Evolutionary conservation across 2,888 invertebrate genomes (phyloP), one percentile per base, ranked within the genome.

Genomic region (Aphodius sticticus): DNA sequence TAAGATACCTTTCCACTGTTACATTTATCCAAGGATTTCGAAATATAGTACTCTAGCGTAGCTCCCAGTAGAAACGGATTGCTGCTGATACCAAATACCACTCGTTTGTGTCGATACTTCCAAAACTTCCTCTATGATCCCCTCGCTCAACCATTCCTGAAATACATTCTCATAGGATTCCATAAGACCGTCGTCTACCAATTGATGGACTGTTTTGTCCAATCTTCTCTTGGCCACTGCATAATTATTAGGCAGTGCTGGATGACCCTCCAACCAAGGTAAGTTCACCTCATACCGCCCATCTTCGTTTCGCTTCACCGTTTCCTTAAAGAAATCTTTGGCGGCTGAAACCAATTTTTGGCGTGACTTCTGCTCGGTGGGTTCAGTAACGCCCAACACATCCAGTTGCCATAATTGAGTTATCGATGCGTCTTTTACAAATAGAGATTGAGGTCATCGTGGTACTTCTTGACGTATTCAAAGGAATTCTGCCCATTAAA

Each of bases 331-430:
- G 72, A 84, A 78, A 6, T 85, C 77, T 78, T 81, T 84, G 0
- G 85, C 84, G 7, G 79, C 82, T 69, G 79, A 37, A 38, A 84
- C 83, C 6, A 77, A 80, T 69, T 81, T 81, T 26, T 83, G 77
- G 76, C 80, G 83, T 7, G 83, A 76, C 75, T 82, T 82, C 12
- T 76, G 84, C 77, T 85, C 83, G 0, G 83, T 76, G 0, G 86
- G 86, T 78, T 87, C 85, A 6, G 36, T 82, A 12, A 87, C 87
- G 0, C 86, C 87, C 2, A 86, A 70, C 6, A 83, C 82, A 37
- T 87, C 87, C 1, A 88, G 81, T n/a, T 77, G 78, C 86, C 88
- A 88, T 70, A 87, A 81, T 53, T 86, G 82, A 0, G 84, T 81
- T 6, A 86, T 81, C 7, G 81, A 72, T 16, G 37, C 37, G 16